phyloP scores from a whole-genome alignment of 2,888 invertebrate species.

The Ennomos quercinarius region DNA sequence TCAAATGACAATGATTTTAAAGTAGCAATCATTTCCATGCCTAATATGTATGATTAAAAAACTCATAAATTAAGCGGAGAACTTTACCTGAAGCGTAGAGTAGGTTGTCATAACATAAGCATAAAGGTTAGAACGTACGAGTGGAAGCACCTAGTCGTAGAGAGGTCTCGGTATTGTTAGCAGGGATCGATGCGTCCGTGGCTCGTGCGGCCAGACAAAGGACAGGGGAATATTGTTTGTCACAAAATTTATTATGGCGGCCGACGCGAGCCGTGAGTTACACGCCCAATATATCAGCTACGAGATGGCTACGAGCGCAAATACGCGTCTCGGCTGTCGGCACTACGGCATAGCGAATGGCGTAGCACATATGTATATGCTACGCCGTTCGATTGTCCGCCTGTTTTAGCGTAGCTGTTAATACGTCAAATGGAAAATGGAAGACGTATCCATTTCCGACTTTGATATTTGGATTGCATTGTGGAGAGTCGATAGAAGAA shows the following conservation, averaged over 20 bases:
- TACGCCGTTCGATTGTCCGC: slow-evolving; percentile 11
- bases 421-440: slow-evolving; percentile 18
- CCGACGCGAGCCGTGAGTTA: slow-evolving; percentile 47
- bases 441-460: slow-evolving; percentile 2
- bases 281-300: slow-evolving; percentile 69
- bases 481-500: too few relatives aligned
- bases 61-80: not conserved
- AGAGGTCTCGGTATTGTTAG: slow-evolving; percentile 62
- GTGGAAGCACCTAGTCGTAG: slow-evolving; percentile 38
- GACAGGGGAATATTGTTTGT: slow-evolving; percentile 81
- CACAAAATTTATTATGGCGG: slow-evolving; percentile 80
- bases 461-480: too few relatives aligned
- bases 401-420: slow-evolving; percentile 6
- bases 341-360: slow-evolving; percentile 24
- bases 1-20: too few relatives aligned
- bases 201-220: slow-evolving; percentile 67
- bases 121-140: slow-evolving; percentile 7
- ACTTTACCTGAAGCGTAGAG: not conserved
- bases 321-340: slow-evolving; percentile 60
- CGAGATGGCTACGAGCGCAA: slow-evolving; percentile 61
- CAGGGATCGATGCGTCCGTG: slow-evolving; percentile 68
- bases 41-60: too few relatives aligned
- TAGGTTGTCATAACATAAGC: not conserved
- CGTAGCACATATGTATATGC: slow-evolving; percentile 15
- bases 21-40: too few relatives aligned